phyloP scores from a whole-genome alignment of 2,113 vertebrate species.

The Triplophysa siluroides region DNA sequence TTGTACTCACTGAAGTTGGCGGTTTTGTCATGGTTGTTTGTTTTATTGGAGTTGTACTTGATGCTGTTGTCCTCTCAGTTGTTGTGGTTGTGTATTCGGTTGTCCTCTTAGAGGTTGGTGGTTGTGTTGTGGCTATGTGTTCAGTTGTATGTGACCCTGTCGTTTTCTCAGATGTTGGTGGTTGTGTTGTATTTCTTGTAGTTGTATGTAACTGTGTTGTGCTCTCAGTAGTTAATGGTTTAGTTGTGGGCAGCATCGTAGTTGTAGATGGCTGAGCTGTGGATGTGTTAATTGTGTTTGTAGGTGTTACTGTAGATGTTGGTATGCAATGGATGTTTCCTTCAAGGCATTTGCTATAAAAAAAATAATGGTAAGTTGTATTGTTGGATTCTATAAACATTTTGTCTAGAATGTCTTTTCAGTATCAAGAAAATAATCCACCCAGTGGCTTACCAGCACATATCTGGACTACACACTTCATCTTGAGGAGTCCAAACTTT shows the following conservation, averaged over 20 bases:
- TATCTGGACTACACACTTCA: slow-evolving; percentile 29
- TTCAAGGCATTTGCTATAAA: slow-evolving; percentile 60
- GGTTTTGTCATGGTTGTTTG: neutral
- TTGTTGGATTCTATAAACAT: neutral
- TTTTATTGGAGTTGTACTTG: neutral
- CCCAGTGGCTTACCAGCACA: slow-evolving; percentile 64
- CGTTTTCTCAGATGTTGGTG: neutral
- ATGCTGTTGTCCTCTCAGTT: neutral
- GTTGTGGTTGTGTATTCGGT: slow-evolving; percentile 3
- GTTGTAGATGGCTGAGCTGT: slow-evolving; percentile 17
- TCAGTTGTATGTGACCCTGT: neutral
- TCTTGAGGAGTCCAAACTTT: slow-evolving; percentile 62
- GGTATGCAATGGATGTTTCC: slow-evolving; percentile 58
- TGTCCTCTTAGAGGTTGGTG: neutral
- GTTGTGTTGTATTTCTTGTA: neutral
- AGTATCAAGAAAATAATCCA: neutral
- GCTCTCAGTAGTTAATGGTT: neutral
- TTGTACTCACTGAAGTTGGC: slow-evolving; percentile 1
- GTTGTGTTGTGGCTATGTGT: neutral
- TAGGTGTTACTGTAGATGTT: neutral
- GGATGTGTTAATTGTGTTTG: neutral
- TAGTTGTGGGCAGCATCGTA: neutral
- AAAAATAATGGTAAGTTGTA: neutral
- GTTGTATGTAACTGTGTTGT: slow-evolving; percentile 1
- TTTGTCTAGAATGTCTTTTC: neutral